These are phyloP conservation scores for Oncorhynchus kisutch DNA, from an alignment of 2,113 vertebrate species.

Conservation along the genomic window DNA sequence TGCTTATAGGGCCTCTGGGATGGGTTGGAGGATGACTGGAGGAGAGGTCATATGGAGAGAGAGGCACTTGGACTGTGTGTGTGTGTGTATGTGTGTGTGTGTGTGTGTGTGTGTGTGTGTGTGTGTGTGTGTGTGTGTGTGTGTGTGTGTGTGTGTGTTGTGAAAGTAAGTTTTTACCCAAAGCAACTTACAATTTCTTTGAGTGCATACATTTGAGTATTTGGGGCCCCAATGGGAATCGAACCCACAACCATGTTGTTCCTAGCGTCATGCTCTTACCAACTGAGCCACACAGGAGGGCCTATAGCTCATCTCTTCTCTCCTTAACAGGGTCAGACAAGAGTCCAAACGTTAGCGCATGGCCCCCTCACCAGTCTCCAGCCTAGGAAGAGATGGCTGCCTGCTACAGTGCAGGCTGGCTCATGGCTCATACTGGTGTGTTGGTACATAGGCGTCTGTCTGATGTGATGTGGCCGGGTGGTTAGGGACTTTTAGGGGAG, in stretches of 20 bases:
- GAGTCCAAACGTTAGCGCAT: neutral
- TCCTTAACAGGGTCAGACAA: neutral
- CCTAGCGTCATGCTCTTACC: too few species aligned
- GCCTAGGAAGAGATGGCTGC: neutral
- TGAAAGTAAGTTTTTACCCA: neutral
- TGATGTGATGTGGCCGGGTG: slow-evolving; percentile 12
- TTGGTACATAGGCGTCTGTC: slow-evolving; percentile 7
- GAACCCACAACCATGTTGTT: neutral
- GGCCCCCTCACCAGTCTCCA: neutral
- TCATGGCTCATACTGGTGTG: neutral
- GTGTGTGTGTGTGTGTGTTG: too few species aligned
- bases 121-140: too few species aligned
- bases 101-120: too few species aligned
- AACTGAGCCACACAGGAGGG: too few species aligned
- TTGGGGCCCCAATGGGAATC: neutral
- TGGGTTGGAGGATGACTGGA: neutral
- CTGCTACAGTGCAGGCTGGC: neutral
- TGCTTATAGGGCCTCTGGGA: neutral
- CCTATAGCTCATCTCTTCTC: neutral
- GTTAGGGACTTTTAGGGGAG: neutral
- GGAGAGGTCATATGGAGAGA: neutral
- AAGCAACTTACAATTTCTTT: too few species aligned
- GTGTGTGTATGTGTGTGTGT: too few species aligned
- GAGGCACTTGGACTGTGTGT: neutral
- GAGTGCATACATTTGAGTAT: neutral